Conservation (phyloP, 2,113 vertebrate genomes). For the Psettodes erumei region DNA sequence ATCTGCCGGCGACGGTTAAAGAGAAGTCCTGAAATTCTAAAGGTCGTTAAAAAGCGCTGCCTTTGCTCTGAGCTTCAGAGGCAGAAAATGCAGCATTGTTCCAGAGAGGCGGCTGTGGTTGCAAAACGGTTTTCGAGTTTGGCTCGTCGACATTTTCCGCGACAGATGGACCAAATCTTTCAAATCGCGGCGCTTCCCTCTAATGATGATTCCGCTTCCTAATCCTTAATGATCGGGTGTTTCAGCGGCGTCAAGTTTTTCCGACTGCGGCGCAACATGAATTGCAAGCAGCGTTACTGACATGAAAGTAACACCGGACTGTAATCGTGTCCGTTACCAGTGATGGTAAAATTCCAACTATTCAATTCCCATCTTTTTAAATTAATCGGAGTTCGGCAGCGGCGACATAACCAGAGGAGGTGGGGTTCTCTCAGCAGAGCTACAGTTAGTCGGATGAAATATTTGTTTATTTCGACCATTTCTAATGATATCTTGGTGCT, state of each 20-base stretch:
- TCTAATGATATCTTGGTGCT: constrained; percentile 20
- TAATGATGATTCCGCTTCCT: not conserved
- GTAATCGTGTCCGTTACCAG: not conserved
- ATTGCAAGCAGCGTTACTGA: too few species aligned
- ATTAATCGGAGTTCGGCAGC: not conserved
- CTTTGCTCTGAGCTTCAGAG: constrained; percentile 42
- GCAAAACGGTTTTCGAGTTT: constrained; percentile 15
- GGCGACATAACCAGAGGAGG: not conserved
- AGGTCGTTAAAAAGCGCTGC: constrained; percentile 63
- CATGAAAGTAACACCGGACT: too few species aligned
- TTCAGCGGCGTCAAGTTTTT: too few species aligned
- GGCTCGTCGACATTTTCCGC: not conserved
- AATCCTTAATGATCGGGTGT: too few species aligned
- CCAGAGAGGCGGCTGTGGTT: constrained; percentile 31
- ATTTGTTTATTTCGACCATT: constrained; percentile 17
- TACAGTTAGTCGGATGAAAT: constrained; percentile 7
- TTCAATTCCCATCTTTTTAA: not conserved
- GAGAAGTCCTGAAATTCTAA: constrained; percentile 54
- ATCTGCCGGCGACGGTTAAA: constrained; percentile 51
- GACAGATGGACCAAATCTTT: not conserved
- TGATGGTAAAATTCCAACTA: not conserved
- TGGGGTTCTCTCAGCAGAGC: not conserved
- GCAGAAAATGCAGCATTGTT: constrained; percentile 40
- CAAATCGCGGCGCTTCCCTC: constrained; percentile 3
- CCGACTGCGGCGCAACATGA: too few species aligned